Evolutionary conservation across 2,888 invertebrate genomes (phyloP), one percentile per base, ranked within the genome.

Genomic region (Leuctra nigra): DNA sequence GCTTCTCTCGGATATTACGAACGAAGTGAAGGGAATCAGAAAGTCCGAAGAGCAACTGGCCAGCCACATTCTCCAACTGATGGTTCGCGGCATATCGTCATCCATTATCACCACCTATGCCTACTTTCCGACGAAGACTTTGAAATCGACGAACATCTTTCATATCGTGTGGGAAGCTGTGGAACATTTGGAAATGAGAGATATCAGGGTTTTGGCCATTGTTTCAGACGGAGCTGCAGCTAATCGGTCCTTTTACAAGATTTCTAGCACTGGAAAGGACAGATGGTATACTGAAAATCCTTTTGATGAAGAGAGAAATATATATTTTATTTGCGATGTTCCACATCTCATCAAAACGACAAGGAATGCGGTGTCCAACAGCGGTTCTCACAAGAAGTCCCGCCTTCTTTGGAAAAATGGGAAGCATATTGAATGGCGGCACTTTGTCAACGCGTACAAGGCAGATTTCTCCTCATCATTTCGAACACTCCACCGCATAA

Each of bases 201-300:
- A 47, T 25, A 25, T 47, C 29, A 6, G 47, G 4, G 24, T 47
- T 24, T 25, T 47, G 16, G 25, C 47, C 9, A 16, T 47, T 16
- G 47, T 47, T 7, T 47, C 47, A 7, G 47, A 47, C 11, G 46
- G 46, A 11, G 22, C 46, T 22, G 46, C 46, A 13, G 46, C 46
- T 22, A 46, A 46, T 22, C 16, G 24, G 23, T 22, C 46, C 3
- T 46, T 46, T 6, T 46, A 46, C 24, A 46, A 22, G 11, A 9
- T 22, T 2, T 46, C 22, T 22, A 23, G n/a, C n/a, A 24, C 4
- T 3, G 24, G 24, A 4, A 22, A 4, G 2, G 11, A 16, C 14
- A n/a, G 22, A 24, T 46, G 46, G 46, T 46, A 13, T 13, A 46
- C 46, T 13, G 6, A 4, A 22, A 46, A 46, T 13, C 16, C 22